Evolutionary conservation across 2,113 vertebrate genomes (phyloP), one percentile per base, ranked within the genome.

Genomic region (Zootoca vivipara): DNA sequence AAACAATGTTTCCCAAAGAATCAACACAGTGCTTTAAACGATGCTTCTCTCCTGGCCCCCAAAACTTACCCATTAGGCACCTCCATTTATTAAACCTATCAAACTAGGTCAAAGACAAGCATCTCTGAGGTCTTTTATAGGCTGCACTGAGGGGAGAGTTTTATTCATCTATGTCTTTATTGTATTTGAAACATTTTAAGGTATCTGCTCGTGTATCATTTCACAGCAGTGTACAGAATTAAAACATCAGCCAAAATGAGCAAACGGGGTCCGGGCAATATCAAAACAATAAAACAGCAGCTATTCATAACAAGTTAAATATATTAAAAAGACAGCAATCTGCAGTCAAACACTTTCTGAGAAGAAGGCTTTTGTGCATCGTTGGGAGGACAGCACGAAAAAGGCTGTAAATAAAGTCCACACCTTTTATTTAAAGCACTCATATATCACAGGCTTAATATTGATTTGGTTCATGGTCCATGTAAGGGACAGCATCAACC

Each of bases 1-100:
- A 86, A 89, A 86, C 80, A 67, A 56, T 38, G 40, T 67, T 82
- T 77, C 78, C 84, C 83, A 86, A 82, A 56, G 70, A 69, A 86
- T 65, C 78, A 75, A 77, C 42, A 38, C 35, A 8, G n/a, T 79
- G 33, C 24, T 78, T 84, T 62, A 78, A 84, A 84, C 40, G 24
- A 84, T 62, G 46, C 24, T 40, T 78, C 33, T 58, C 40, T 65
- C 15, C 35, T 9, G 62, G 58, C 64, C 62, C 40, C 18, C 28
- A 40, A 2, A 62, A 20, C 52, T 7, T 22, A 38, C 26, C 26
- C 24, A 64, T 38, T 62, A 13, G 77, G n/a, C 15, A 77, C 9
- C 40, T 33, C 67, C 15, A 46, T 20, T 62, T 62, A 62, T 38
- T 75, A 62, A 62, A n/a, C 12, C 24, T 85, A 70, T 20, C 67